phyloP scores from a whole-genome alignment of 2,888 invertebrate species.

The Mesorhabditis sp. region DNA sequence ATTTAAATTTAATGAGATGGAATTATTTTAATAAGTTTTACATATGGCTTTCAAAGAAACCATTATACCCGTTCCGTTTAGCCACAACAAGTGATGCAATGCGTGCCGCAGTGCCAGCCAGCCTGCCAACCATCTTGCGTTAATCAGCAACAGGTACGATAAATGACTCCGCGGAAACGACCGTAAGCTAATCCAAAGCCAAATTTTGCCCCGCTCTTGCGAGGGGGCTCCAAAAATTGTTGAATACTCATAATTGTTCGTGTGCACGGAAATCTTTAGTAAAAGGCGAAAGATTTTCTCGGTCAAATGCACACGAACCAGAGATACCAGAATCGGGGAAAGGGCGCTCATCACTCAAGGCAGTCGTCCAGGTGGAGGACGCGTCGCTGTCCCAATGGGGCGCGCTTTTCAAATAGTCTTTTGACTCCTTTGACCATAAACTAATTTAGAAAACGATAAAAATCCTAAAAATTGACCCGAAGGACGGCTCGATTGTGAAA shows the following conservation, averaged over 20 bases:
- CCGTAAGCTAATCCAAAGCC: no score
- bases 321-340: neutral
- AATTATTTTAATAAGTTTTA: neutral
- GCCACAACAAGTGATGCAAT: slow-evolving; percentile 43
- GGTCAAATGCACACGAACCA: slow-evolving; percentile 17
- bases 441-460: no score
- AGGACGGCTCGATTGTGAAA: neutral
- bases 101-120: slow-evolving; percentile 48
- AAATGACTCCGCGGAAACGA: neutral
- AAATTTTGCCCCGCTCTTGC: no score
- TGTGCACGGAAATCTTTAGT: slow-evolving; percentile 41
- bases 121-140: slow-evolving; percentile 43
- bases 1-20: neutral
- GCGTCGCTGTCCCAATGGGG: no score
- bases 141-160: slow-evolving; percentile 18
- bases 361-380: no score
- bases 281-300: slow-evolving; percentile 36
- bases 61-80: slow-evolving; percentile 15
- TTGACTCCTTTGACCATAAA: no score
- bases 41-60: neutral
- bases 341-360: no score
- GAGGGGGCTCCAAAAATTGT: no score
- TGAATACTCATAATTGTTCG: slow-evolving; percentile 1
- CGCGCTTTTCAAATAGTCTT: no score
- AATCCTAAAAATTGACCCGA: neutral